These are phyloP conservation scores for Semaprochilodus insignis DNA, from an alignment of 2,797 vertebrate genomes.

Conservation along the genomic window DNA sequence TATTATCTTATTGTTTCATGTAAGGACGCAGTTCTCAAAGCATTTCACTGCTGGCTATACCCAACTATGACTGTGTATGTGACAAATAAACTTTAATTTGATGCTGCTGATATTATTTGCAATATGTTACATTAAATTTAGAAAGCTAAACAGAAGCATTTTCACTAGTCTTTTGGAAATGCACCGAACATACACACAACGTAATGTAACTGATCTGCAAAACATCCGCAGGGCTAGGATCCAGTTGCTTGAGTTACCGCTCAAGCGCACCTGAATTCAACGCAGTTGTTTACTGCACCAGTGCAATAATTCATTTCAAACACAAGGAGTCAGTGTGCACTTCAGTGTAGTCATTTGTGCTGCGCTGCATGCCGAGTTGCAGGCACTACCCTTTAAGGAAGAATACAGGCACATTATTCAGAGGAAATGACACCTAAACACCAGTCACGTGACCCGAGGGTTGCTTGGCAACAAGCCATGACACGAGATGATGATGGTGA, in stretches of 20 bases:
- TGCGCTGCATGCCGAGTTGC: slow-evolving; percentile 30
- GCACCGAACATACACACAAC: background rate
- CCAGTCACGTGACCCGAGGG: slow-evolving; percentile 38
- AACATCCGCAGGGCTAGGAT: background rate
- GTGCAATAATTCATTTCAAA: background rate
- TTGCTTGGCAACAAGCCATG: slow-evolving; percentile 57
- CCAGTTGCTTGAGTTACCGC: too few relatives aligned
- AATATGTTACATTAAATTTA: too few relatives aligned
- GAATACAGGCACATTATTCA: slow-evolving; percentile 23
- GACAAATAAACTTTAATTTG: too few relatives aligned
- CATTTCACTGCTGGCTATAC: too few relatives aligned
- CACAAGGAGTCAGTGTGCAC: slow-evolving; percentile 54
- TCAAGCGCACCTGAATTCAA: too few relatives aligned
- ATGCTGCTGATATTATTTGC: too few relatives aligned
- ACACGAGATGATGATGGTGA: slow-evolving; percentile 29
- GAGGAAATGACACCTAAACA: slow-evolving; percentile 57
- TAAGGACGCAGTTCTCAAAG: too few relatives aligned
- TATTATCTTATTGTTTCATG: too few relatives aligned
- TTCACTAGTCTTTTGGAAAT: too few relatives aligned
- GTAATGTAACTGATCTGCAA: background rate
- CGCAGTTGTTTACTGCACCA: too few relatives aligned
- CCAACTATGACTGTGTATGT: too few relatives aligned
- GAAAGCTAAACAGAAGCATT: too few relatives aligned
- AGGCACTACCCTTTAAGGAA: slow-evolving; percentile 55
- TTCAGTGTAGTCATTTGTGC: slow-evolving; percentile 53